Evolutionary conservation across 1,140 invertebrate species (phyloP), one percentile per base, ranked within the genome.

Genomic region (Aphaenogaster floridana): DNA sequence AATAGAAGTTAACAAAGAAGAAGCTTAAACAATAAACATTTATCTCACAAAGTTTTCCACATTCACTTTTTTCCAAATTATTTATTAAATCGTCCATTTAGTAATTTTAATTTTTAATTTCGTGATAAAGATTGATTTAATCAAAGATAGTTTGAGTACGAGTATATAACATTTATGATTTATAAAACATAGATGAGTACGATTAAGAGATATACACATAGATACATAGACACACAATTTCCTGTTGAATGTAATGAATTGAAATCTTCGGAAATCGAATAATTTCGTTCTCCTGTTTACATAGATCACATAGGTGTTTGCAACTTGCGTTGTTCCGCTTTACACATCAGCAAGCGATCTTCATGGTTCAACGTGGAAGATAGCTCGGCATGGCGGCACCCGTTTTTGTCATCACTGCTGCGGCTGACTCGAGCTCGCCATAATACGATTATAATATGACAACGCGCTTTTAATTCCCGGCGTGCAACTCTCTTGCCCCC

Each of bases 401-500:
- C 66, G 89, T 90, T 90, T 91, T 91, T 91, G 86, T 76, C n/a
- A 21, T 8, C 52, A 11, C 28, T 77, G 3, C 15, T 15, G 42
- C 69, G 45, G 72, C 74, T 63, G 87, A 39, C 36, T 74, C 72
- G 52, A 79, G 71, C 92, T 81, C 81, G 89, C 93, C 92, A 94
- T 94, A 94, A 94, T 92, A 93, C 91, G 89, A 94, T 94, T 94
- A 94, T 94, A 94, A 94, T 94, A 94, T 93, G 90, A 91, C 91
- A 93, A 91, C 91, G 92, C 92, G 90, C 93, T 94, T 94, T 94
- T 93, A 93, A 94, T 94, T 94, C 93, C 86, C 91, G 78, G 86
- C 93, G 92, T 93, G 92, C 92, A 80, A 88, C 88, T 78, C 77
- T 76, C 69, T 86, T 54, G 86, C 91, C 87, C 74, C 81, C 85